Base-by-base conservation (phyloP, 1,140 invertebrate genomes). In the Sitobion miscanthi region DNA sequence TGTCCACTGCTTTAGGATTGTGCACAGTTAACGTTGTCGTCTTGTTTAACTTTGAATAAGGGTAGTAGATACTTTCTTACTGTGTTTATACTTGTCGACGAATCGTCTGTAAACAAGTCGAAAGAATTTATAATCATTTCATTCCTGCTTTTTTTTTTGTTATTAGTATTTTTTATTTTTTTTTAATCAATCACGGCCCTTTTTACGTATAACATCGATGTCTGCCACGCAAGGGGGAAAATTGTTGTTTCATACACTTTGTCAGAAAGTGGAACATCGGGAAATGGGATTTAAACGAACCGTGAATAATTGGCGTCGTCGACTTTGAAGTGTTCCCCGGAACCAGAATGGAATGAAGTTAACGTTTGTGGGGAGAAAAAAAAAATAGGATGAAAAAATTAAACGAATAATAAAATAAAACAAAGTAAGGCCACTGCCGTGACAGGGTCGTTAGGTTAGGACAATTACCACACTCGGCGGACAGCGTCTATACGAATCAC, bases 311-410 rank as follows among this genome's bases (percentile, higher is more conserved):
- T 89, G 87, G 49, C 87, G 8, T 89, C 49, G 8, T 54, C 30
- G 49, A 38, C 49, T 89, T 89, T 89, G 87, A 89, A 89, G 87
- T 54, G 49, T 54, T 54, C 49, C 2, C n/a, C 87, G n/a, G 49
- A 23, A 86, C 83, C 42, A 30, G 83, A 89, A 57, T n/a, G 91
- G 94, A 93, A 94, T 49, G 69, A 85, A 45, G 23, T 38, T 35
- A 62, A 62, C 25, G 57, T 62, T 62, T 11, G 11, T 6, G 25
- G 17, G 57, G 35, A 57, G n/a, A 92, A 94, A 30, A 45, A 45
- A 94, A 30, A 45, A 49, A 47, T n/a, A 8, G 45, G n/a, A 87
- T 30, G 45, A 87, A 87, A 47, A 87, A 47, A 47, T 30, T 45
- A 87, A 20, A 87, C 35, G 35, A 83, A 83, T 83, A 83, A 83